Evolutionary conservation across 2,888 invertebrate genomes (phyloP).

Genomic region (Tethea ocularis): DNA sequence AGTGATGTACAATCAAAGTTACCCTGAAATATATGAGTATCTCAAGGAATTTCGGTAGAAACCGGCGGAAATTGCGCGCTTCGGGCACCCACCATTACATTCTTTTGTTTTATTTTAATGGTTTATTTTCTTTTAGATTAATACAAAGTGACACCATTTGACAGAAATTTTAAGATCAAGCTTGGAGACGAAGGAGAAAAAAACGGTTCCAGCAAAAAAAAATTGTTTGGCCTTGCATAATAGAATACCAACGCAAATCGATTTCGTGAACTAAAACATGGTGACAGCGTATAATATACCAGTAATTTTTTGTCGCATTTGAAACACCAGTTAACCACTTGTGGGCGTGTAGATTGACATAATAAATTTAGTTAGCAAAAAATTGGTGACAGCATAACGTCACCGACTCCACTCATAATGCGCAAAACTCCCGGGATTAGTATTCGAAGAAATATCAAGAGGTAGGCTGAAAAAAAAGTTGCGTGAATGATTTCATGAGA

Average conservation of each 20-base stretch:
- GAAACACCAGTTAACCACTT: constrained; percentile 1
- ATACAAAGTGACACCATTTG: constrained; percentile 22
- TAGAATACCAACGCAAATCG: constrained; percentile 25
- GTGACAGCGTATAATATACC: constrained; percentile 40
- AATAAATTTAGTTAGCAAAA: not conserved
- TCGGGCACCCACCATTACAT: constrained; percentile 54
- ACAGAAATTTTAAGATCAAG: not conserved
- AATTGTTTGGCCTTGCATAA: constrained; percentile 19
- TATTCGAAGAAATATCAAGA: not conserved
- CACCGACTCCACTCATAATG: not conserved
- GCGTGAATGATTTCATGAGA: not conserved
- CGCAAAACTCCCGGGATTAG: not conserved
- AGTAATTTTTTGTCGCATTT: constrained; percentile 1
- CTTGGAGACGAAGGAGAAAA: not conserved
- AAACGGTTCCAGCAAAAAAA: not conserved
- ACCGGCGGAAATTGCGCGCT: constrained; percentile 67
- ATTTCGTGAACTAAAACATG: constrained; percentile 39
- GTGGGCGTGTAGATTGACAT: not conserved
- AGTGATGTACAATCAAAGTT: constrained; percentile 68
- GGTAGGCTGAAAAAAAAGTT: not conserved
- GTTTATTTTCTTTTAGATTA: constrained; percentile 26
- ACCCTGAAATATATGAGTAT: constrained; percentile 24
- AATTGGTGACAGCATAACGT: constrained; percentile 1
- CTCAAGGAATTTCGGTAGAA: constrained; percentile 48
- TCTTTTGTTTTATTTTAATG: constrained; percentile 59